These are phyloP conservation scores for Macquaria ambigua DNA, from an alignment of 2,113 vertebrate species.

Conservation along the genomic window DNA sequence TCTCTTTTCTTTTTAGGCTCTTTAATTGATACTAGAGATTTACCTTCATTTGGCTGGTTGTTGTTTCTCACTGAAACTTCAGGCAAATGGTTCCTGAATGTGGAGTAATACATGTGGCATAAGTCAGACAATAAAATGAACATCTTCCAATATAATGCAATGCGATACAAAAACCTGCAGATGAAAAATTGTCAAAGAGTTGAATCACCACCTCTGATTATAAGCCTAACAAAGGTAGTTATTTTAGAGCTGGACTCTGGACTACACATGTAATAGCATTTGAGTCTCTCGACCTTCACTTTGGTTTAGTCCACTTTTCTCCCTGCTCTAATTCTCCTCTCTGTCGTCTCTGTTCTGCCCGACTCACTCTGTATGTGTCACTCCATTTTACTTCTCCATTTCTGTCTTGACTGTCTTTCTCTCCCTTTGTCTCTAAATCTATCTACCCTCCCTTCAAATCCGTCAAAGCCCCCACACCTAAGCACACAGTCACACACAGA, in stretches of 20 bases:
- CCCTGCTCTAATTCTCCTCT: not conserved
- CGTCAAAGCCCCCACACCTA: not conserved
- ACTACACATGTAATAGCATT: not conserved
- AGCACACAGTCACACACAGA: slow-evolving; percentile 20
- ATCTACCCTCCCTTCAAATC: not conserved
- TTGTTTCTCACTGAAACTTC: not conserved
- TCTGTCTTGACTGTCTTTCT: not conserved
- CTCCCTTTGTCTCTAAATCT: not conserved
- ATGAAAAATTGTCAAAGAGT: not conserved
- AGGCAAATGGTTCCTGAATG: not conserved
- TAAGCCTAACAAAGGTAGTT: not conserved
- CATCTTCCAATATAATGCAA: not conserved
- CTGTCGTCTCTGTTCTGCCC: not conserved
- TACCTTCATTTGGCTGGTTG: not conserved
- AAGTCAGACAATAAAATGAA: not conserved
- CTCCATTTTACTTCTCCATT: not conserved
- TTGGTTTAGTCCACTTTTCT: slow-evolving; percentile 6
- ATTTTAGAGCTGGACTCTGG: not conserved
- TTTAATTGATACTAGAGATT: not conserved
- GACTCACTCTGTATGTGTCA: not conserved
- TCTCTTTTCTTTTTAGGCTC: no score
- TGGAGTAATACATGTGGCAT: not conserved
- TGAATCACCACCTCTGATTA: not conserved
- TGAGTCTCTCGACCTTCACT: slow-evolving; percentile 2
- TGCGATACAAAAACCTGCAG: not conserved